A percentile compares a stretch with the other conserved stretches of the same genome.
phyloP scores from a whole-genome alignment of 2,888 invertebrate genomes.

The Dolichopus griseipennis region DNA sequence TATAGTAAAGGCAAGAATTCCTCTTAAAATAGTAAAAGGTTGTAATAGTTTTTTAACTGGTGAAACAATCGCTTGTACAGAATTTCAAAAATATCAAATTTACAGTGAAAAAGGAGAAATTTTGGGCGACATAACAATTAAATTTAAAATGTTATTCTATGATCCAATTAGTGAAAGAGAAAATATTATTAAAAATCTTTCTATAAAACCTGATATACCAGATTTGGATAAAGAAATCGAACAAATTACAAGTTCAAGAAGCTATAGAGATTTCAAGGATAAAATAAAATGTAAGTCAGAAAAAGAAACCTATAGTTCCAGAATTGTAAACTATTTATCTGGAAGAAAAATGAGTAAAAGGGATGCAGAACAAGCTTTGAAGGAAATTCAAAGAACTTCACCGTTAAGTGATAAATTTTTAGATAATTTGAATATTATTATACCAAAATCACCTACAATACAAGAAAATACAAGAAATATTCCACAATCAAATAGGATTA shows the following conservation, averaged over 20 bases:
- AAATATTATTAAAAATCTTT: not conserved
- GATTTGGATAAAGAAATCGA: conserved; percentile 11
- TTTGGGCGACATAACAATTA: conserved; percentile 17
- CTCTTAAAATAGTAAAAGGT: conserved; percentile 15
- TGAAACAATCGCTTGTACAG: not conserved
- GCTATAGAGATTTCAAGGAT: not conserved
- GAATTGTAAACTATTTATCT: conserved; percentile 34
- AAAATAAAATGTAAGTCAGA: not conserved
- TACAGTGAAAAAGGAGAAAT: conserved; percentile 18
- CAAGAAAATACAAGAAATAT: too few species aligned
- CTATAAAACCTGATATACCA: not conserved
- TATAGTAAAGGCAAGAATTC: conserved; percentile 16
- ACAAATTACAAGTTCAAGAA: not conserved
- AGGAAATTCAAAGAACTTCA: conserved; percentile 41
- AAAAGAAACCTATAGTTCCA: conserved; percentile 17
- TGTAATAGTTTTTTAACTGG: not conserved
- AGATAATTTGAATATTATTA: not conserved
- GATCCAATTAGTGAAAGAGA: not conserved
- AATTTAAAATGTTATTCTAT: conserved; percentile 17
- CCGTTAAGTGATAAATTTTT: conserved; percentile 29
- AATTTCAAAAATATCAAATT: conserved; percentile 14
- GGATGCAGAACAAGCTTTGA: conserved; percentile 41
- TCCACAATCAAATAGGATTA: not conserved
- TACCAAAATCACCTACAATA: not conserved
- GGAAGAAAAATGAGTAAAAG: conserved; percentile 40